These are phyloP conservation scores for Seira sanloemensis DNA, from an alignment of 2,888 invertebrate genomes.

Conservation along the genomic window DNA sequence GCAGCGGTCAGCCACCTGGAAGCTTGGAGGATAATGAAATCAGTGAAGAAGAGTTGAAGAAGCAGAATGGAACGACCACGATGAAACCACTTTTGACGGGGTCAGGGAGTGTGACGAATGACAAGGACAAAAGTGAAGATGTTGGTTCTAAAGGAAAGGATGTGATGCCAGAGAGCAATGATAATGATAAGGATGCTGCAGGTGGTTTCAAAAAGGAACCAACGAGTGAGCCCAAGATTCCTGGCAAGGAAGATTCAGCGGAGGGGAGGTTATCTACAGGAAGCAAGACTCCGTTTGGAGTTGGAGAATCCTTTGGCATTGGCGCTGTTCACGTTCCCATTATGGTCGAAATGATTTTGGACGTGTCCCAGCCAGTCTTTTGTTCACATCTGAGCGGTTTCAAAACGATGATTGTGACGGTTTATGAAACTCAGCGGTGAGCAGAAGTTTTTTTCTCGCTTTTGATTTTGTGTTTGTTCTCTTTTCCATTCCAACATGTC, in stretches of 20 bases:
- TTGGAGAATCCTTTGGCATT: slow-evolving; percentile 47
- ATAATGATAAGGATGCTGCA: slow-evolving; percentile 8
- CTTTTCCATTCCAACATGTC: neutral
- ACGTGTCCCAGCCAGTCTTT: slow-evolving; percentile 64
- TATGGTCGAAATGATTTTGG: slow-evolving; percentile 69
- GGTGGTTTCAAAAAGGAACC: neutral
- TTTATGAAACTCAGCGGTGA: slow-evolving; percentile 67
- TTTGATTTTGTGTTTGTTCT: neutral
- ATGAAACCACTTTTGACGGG: slow-evolving; percentile 9
- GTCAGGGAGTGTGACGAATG: slow-evolving; percentile 10
- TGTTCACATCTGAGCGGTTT: slow-evolving; percentile 65
- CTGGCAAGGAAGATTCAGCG: slow-evolving; percentile 9
- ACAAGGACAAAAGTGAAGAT: slow-evolving; percentile 30
- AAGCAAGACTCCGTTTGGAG: slow-evolving; percentile 43
- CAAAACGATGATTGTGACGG: slow-evolving; percentile 71
- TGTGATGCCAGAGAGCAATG: neutral
- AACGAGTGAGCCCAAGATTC: slow-evolving; percentile 11
- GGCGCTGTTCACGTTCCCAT: slow-evolving; percentile 58
- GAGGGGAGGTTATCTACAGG: slow-evolving; percentile 15
- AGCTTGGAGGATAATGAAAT: slow-evolving; percentile 57
- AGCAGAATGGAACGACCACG: slow-evolving; percentile 27
- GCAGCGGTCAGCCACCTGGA: slow-evolving; percentile 27
- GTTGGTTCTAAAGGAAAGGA: neutral
- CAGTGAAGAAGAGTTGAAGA: slow-evolving; percentile 53
- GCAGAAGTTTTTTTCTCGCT: slow-evolving; percentile 20